Percentiles rank a stretch among this genome's conserved stretches.
Evolutionary conservation across 1,140 invertebrate genomes (phyloP).

Genomic region (Teleopsis dalmanni): DNA sequence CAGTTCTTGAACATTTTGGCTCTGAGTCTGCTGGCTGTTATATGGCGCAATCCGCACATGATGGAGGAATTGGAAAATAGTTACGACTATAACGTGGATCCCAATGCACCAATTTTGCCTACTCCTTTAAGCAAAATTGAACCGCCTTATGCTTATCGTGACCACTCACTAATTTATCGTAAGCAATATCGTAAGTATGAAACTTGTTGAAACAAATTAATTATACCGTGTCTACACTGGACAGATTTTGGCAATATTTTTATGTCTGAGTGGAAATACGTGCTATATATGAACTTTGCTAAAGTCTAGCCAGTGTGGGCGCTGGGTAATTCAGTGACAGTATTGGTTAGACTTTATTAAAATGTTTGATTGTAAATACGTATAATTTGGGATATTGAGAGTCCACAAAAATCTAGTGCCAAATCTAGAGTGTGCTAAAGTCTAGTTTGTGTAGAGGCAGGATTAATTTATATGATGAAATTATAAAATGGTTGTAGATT

Average conservation of each 20-base stretch:
- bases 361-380: too few species aligned
- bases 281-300: conserved; percentile 1
- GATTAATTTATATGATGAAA: too few species aligned
- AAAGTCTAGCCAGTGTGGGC: too few species aligned
- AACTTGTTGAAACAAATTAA: not conserved
- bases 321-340: too few species aligned
- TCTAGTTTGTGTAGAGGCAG: too few species aligned
- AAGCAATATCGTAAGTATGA: conserved; percentile 44
- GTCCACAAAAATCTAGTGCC: too few species aligned
- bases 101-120: conserved; percentile 50
- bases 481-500: too few species aligned
- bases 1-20: conserved; percentile 66
- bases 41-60: conserved; percentile 61
- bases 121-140: conserved; percentile 62
- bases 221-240: conserved; percentile 4
- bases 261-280: too few species aligned
- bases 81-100: conserved; percentile 42
- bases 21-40: conserved; percentile 60
- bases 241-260: too few species aligned
- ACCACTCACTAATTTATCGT: conserved; percentile 54
- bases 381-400: too few species aligned
- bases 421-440: too few species aligned
- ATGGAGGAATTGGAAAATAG: conserved; percentile 49
- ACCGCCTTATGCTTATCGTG: conserved; percentile 53
- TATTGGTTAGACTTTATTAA: too few species aligned